Evolutionary conservation across 2,888 invertebrate genomes (phyloP).

Genomic region (Mongoloraphidia duomilia): DNA sequence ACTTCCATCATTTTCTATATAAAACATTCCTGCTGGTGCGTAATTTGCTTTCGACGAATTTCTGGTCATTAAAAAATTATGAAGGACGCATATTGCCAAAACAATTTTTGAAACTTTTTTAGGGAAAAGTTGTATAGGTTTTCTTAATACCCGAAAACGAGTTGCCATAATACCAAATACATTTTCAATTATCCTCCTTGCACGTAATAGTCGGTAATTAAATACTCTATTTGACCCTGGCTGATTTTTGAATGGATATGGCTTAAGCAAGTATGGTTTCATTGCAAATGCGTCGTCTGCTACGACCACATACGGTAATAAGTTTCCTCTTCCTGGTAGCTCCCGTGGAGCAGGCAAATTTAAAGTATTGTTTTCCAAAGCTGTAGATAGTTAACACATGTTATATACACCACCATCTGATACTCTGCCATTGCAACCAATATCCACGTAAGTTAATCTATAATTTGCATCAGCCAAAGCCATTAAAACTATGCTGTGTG

Average conservation of each 20-base stretch:
- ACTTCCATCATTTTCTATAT: too few species aligned
- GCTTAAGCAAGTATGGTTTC: slow-evolving; percentile 17
- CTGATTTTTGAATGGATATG: slow-evolving; percentile 13
- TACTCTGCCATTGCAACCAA: slow-evolving; percentile 17
- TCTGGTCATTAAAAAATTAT: slow-evolving; percentile 10
- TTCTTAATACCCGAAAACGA: slow-evolving; percentile 18
- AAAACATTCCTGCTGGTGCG: too few species aligned
- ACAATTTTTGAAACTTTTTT: slow-evolving; percentile 8
- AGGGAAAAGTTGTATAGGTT: slow-evolving; percentile 13
- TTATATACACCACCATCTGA: slow-evolving; percentile 18
- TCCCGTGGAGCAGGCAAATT: slow-evolving; percentile 15
- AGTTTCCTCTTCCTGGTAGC: slow-evolving; percentile 13
- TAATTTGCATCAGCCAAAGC: slow-evolving; percentile 17
- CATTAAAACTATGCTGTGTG: slow-evolving; percentile 17
- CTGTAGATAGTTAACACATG: slow-evolving; percentile 13
- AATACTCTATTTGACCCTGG: slow-evolving; percentile 10
- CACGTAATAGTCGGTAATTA: slow-evolving; percentile 14
- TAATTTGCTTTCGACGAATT: too few species aligned
- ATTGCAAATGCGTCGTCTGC: slow-evolving; percentile 20
- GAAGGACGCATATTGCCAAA: slow-evolving; percentile 14
- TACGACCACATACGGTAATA: slow-evolving; percentile 17
- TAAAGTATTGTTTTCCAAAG: slow-evolving; percentile 13
- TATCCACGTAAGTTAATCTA: slow-evolving; percentile 16
- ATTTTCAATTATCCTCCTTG: slow-evolving; percentile 9
- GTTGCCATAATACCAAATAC: slow-evolving; percentile 16